phyloP scores from a whole-genome alignment of 2,888 invertebrate genomes.

The Eupithecia exiguata region DNA sequence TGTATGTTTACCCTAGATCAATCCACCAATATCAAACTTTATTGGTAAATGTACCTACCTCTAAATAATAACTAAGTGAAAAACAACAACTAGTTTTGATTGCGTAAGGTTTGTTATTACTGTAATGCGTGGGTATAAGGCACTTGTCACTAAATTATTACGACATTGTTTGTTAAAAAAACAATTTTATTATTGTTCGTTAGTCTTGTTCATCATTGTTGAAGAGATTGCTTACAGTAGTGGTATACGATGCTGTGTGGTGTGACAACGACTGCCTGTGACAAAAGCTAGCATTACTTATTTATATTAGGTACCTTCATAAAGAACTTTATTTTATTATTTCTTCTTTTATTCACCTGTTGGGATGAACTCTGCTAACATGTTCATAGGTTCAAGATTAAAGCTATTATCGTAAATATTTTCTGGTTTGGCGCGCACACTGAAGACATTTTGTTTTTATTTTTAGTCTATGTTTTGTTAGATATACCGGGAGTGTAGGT shows the following conservation, averaged over 20 bases:
- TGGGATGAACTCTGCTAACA: constrained; percentile 26
- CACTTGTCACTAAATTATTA: neutral
- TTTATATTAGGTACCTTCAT: neutral
- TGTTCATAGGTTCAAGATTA: constrained; percentile 37
- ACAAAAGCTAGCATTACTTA: neutral
- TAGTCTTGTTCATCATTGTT: neutral
- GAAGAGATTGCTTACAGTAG: neutral
- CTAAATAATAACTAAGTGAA: neutral
- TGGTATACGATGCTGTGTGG: neutral
- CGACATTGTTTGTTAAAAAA: neutral
- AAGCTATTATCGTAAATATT: constrained; percentile 37
- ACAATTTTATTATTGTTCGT: neutral
- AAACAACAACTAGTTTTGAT: neutral
- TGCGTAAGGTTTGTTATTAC: constrained; percentile 12
- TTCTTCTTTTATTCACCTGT: neutral
- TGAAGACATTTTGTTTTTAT: constrained; percentile 30
- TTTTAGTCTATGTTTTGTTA: constrained; percentile 29
- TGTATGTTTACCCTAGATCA: neutral
- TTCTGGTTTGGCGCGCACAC: constrained; percentile 30
- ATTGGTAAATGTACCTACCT: neutral
- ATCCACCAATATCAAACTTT: neutral
- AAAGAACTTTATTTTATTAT: neutral
- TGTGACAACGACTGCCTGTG: neutral
- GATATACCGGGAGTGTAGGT: neutral
- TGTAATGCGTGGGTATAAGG: neutral